phyloP scores from a whole-genome alignment of 2,888 invertebrate genomes.

The Catocala fraxini region DNA sequence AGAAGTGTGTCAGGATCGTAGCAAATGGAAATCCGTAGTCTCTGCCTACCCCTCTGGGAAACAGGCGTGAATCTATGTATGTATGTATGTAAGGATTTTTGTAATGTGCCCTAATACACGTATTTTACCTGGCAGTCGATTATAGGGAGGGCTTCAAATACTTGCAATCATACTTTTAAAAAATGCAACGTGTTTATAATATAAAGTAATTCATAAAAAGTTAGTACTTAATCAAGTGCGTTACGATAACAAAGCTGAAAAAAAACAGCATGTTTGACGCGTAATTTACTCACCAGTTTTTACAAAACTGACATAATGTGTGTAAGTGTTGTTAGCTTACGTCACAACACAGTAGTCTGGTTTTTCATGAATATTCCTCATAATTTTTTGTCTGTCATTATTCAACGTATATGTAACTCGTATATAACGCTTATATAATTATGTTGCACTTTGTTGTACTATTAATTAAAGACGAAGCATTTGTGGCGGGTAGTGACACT shows the following conservation, averaged over 20 bases:
- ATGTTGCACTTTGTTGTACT: slow-evolving; percentile 28
- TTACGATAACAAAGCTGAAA: not conserved
- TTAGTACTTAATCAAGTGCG: too few relatives aligned
- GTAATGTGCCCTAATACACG: too few relatives aligned
- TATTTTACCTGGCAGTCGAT: too few relatives aligned
- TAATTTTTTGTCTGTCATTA: slow-evolving; percentile 37
- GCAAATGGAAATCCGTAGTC: too few relatives aligned
- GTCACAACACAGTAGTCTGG: slow-evolving; percentile 23
- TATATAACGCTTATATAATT: slow-evolving; percentile 43
- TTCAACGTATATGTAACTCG: slow-evolving; percentile 40
- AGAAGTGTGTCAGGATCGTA: too few relatives aligned
- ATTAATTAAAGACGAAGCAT: slow-evolving; percentile 37
- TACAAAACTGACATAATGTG: slow-evolving; percentile 2
- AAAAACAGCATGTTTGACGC: not conserved
- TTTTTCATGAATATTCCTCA: slow-evolving; percentile 50
- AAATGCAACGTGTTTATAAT: too few relatives aligned
- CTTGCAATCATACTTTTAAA: too few relatives aligned
- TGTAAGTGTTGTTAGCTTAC: slow-evolving; percentile 12
- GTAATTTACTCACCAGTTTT: not conserved
- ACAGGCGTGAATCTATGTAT: too few relatives aligned
- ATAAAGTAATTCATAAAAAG: too few relatives aligned
- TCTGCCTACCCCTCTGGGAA: too few relatives aligned
- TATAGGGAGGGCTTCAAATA: too few relatives aligned
- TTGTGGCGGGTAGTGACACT: slow-evolving; percentile 15
- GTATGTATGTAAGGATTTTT: too few relatives aligned